Evolutionary conservation across 92 coral and sea anemone species (phyloP).

Genomic region (Muricea muricata): DNA sequence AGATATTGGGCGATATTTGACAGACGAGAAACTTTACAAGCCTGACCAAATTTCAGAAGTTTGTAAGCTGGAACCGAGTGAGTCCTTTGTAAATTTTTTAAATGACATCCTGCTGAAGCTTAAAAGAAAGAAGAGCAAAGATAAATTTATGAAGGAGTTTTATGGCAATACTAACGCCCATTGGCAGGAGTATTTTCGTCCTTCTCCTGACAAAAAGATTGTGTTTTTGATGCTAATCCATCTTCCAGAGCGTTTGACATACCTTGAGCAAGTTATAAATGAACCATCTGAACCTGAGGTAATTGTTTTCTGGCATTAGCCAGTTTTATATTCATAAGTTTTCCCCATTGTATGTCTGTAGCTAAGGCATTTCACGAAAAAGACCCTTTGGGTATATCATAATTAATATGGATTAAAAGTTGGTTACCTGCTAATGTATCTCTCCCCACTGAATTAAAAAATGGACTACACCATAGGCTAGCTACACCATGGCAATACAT

Average conservation of each 20-base stretch:
- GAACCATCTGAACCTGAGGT: neutral
- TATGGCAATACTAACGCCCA: slow-evolving; percentile 13
- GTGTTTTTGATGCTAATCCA: neutral
- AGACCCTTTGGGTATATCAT: neutral
- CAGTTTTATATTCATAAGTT: neutral
- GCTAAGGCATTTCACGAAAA: neutral
- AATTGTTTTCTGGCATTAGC: neutral
- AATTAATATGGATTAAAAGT: neutral
- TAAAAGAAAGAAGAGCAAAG: slow-evolving; percentile 6
- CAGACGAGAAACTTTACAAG: neutral
- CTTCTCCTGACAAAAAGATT: neutral
- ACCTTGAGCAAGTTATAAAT: neutral
- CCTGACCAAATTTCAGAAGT: neutral
- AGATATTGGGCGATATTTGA: no score
- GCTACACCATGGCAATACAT: no score
- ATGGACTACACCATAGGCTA: no score
- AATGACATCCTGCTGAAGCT: neutral
- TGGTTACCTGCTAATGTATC: no score
- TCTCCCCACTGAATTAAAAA: no score
- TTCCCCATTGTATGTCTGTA: neutral
- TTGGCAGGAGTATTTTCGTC: slow-evolving; percentile 21
- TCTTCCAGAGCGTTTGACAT: neutral
- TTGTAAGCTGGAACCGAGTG: slow-evolving; percentile 19
- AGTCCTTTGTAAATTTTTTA: neutral
- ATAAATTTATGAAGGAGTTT: slow-evolving; percentile 14